Base-by-base conservation (phyloP, 2,797 vertebrate species). In the Coluber constrictor region DNA sequence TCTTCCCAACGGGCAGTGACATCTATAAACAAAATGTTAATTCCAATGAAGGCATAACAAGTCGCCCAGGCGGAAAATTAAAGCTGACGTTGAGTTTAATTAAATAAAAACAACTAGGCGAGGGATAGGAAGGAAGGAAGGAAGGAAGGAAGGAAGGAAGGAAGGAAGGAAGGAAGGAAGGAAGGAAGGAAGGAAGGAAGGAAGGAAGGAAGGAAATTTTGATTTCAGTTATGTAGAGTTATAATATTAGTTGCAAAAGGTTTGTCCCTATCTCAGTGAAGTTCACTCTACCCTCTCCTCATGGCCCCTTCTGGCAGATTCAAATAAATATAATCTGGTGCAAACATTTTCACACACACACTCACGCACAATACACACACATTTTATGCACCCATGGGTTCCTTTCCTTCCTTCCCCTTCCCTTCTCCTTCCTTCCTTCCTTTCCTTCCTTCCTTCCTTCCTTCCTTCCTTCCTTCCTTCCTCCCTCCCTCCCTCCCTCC, bases 71-170 rank as follows among this genome's bases (percentile, higher is more conserved):
- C 96, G 96, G 97, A 97, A 97, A 97, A 97, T 97, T 96, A 97
- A 96, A 96, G 95, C 94, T 97, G 97, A 97, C 96, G 95, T 96
- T 97, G 96, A 97, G 96, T 97, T 97, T 97, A 97, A 97, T 97
- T 97, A 97, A 97, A 97, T 95, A 96, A 97, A 79, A 97, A 96
- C 96, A 97, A 96, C 95, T 96, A 55, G 66, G 47, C 47, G 6
- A 63, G 86, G 86, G 92, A 55, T 4, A 29, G 3, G 47, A 32
- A 89, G 70, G 55, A 29, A 4, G 90, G 43, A 25, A 55, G 55
- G 86, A 79, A 86, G 55, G 51, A 3, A 92, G 47, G 37, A 37
- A 61, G 88, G 43, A 91, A 86, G 83, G 89, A 63, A 87, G 87
- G 79, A 90, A 32, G 92, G 88, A 74, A 88, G 74, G 90, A 89